Evolutionary conservation across 2,797 vertebrate genomes (phyloP).

Genomic region (Craterocephalus amniculus): DNA sequence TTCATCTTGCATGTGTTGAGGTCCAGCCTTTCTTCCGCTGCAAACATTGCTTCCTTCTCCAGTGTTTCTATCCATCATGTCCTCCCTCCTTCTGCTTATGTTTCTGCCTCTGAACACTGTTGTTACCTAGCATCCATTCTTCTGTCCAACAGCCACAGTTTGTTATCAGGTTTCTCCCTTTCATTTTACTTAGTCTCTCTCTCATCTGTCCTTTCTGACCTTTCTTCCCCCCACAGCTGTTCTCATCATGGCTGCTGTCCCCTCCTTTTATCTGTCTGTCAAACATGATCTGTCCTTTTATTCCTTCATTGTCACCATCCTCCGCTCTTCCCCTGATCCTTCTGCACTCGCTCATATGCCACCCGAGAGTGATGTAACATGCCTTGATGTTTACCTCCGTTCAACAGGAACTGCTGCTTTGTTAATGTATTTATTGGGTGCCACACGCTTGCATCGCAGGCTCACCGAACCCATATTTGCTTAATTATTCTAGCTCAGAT

Average conservation of each 20-base stretch:
- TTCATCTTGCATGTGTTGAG: constrained; percentile 66
- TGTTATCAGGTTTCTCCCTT: constrained; percentile 14
- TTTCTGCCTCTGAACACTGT: background rate
- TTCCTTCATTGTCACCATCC: constrained; percentile 22
- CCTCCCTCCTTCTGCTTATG: constrained; percentile 5
- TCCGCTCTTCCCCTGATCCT: constrained; percentile 11
- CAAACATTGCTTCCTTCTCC: constrained; percentile 15
- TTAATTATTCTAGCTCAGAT: constrained; percentile 74
- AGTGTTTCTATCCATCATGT: constrained; percentile 5
- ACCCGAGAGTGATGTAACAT: constrained; percentile 15
- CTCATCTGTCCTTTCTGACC: constrained; percentile 38
- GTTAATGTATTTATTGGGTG: constrained; percentile 80
- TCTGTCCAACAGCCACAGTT: constrained; percentile 29
- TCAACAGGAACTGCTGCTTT: constrained; percentile 65
- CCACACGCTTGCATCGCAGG: constrained; percentile 54
- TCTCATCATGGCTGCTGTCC: constrained; percentile 45
- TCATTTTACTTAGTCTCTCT: background rate
- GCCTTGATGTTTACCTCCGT: constrained; percentile 70
- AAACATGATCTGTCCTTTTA: constrained; percentile 44
- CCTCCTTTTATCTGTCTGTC: constrained; percentile 58
- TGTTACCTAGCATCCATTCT: constrained; percentile 15
- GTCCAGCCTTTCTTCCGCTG: constrained; percentile 41
- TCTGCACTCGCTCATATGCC: constrained; percentile 8
- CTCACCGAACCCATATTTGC: constrained; percentile 77
- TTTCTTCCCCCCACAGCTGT: constrained; percentile 50